Conservation (phyloP, 2,888 invertebrate species). For the Coecobrya sp. region DNA sequence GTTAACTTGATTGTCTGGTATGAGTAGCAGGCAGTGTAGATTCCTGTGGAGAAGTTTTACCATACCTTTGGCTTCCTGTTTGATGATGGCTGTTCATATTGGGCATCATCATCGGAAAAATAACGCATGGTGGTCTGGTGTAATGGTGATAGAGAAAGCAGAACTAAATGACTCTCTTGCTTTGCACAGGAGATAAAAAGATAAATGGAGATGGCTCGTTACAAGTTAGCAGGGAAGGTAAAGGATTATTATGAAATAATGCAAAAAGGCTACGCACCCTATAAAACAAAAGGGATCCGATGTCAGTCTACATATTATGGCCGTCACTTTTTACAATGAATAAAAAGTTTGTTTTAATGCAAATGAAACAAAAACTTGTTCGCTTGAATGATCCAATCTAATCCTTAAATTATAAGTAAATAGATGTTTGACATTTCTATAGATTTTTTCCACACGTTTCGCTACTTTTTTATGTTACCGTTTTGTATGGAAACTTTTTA, state of each 20-base stretch:
- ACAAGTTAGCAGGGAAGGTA: slow-evolving; percentile 38
- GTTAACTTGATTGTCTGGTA: slow-evolving; percentile 70
- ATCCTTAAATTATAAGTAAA: background rate
- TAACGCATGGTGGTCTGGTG: slow-evolving; percentile 14
- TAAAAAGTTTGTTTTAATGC: background rate
- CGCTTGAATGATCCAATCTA: background rate
- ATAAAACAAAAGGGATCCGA: background rate
- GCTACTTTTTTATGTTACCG: background rate
- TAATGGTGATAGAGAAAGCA: background rate
- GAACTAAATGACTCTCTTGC: slow-evolving; percentile 9
- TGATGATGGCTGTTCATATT: background rate
- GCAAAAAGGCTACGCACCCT: background rate
- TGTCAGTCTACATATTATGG: background rate
- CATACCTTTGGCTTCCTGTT: background rate
- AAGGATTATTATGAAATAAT: slow-evolving; percentile 34
- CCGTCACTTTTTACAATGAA: background rate
- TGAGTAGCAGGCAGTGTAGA: background rate
- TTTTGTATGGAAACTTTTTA: background rate
- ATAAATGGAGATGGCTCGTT: slow-evolving; percentile 70
- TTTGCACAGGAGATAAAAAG: slow-evolving; percentile 45
- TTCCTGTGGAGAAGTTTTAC: slow-evolving; percentile 7
- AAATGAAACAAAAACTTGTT: slow-evolving; percentile 7
- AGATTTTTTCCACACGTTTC: background rate
- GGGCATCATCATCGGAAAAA: background rate
- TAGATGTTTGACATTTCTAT: background rate